Evolutionary conservation across 2,888 invertebrate species (phyloP), one percentile per base, ranked within the genome.

Genomic region (Mesodorylaimus sp.): DNA sequence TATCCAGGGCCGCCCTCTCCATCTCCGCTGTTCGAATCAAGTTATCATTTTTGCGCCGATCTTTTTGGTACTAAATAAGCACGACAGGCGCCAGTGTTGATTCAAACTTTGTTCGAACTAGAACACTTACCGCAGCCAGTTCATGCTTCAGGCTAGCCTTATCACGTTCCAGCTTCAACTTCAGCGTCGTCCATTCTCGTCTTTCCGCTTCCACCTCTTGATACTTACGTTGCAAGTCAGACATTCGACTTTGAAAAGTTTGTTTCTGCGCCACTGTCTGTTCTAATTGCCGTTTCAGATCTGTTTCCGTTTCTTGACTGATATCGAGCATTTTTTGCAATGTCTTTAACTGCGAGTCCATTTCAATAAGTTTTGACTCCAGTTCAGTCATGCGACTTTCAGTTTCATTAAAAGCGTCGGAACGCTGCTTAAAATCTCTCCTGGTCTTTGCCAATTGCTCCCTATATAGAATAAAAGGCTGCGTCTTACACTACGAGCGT

Each of bases 251-350:
- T 3, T 21, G 21, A 21, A 29, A 47, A 23, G 7, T 7, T 24
- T 44, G 42, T 3, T 29, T 26, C 25, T 48, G 24, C 10, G 45
- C 29, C 23, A 24, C 28, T n/a, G 26, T 19, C 3, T 45, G 23
- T n/a, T 48, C 48, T 25, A 48, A n/a, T 3, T 24, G 7, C 3
- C 41, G 37, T n/a, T 21, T n/a, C 43, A 48, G 26, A 7, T 48
- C 48, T n/a, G 21, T 48, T 45, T 48, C 48, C 19, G 23, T 29
- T 42, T 48, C 43, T 37, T 48, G 48, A 16, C 48, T 42, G 3
- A 25, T 42, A 16, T 44, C 48, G 23, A 48, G n/a, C 3, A 26
- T 24, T 27, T 48, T 29, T n/a, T 38, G 37, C 48, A 45, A 44
- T 21, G 29, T 45, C 26, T 48, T 26, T 44, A 26, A 42, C 23